phyloP scores from a whole-genome alignment of 2,113 vertebrate genomes.

The Ailurus styani region DNA sequence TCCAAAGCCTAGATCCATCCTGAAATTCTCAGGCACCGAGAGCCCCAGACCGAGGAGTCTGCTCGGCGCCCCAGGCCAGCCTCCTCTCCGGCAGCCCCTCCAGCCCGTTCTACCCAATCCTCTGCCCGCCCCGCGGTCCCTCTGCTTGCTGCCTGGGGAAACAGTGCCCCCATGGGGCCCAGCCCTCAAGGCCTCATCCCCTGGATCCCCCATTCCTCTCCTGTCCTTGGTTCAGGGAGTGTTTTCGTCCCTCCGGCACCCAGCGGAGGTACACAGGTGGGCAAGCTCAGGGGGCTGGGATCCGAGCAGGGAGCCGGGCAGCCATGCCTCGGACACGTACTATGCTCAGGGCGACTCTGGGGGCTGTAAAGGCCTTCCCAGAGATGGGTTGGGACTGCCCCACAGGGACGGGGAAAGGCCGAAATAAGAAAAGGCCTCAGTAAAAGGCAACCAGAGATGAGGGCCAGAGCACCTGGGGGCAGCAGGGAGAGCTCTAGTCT shows the following conservation, averaged over 20 bases:
- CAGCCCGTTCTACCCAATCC: background rate
- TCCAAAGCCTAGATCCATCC: background rate
- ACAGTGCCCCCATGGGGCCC: fast-evolving
- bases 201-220: background rate
- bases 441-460: background rate
- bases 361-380: background rate
- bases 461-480: too few species aligned
- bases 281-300: too few species aligned
- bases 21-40: background rate
- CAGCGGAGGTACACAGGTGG: fast-evolving
- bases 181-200: background rate
- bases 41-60: background rate
- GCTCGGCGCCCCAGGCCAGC: background rate
- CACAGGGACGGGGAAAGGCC: background rate
- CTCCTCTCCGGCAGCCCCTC: background rate
- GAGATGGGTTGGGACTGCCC: background rate
- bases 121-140: too few species aligned
- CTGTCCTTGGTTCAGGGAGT: background rate
- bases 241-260: too few species aligned
- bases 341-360: too few species aligned
- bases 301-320: background rate
- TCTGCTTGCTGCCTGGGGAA: background rate
- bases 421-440: background rate
- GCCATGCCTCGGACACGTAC: fast-evolving
- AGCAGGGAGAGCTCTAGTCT: background rate